Conservation (phyloP, 2,113 vertebrate genomes). For the Ginglymostoma cirratum region DNA sequence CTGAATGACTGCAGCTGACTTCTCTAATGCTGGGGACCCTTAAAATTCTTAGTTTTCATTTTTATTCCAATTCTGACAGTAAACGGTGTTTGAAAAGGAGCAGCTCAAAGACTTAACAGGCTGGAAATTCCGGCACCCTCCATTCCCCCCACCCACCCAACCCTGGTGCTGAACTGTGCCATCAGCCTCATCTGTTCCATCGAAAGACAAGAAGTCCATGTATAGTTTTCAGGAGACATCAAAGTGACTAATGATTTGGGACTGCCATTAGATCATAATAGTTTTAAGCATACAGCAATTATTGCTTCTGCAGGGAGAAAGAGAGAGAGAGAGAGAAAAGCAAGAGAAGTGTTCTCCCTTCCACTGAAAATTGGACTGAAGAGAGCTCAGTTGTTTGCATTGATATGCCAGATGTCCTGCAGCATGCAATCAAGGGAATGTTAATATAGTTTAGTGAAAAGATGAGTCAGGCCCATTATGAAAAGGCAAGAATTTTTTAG, state of each 20-base stretch:
- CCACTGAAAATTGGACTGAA: not conserved
- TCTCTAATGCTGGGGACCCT: not conserved
- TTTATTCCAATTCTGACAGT: not conserved
- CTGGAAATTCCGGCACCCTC: not conserved
- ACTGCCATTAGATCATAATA: slow-evolving; percentile 1
- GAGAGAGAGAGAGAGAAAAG: not conserved
- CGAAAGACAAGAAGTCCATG: not conserved
- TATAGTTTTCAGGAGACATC: slow-evolving; percentile 15
- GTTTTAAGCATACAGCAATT: slow-evolving; percentile 22
- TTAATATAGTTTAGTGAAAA: slow-evolving; percentile 12
- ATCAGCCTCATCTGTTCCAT: not conserved
- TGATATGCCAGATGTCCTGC: slow-evolving; percentile 13
- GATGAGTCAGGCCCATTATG: slow-evolving; percentile 23
- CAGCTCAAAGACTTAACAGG: not conserved
- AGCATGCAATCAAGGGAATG: slow-evolving; percentile 9
- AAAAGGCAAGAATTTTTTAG: slow-evolving; percentile 22
- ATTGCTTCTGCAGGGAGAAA: not conserved
- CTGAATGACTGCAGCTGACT: not conserved
- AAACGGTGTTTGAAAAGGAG: too few relatives aligned
- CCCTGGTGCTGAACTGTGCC: not conserved
- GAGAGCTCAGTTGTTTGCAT: not conserved
- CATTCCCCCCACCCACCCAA: too few relatives aligned
- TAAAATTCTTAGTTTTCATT: too few relatives aligned
- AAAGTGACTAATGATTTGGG: not conserved
- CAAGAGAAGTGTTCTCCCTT: not conserved